Conservation (phyloP, 2,888 invertebrate species). For the Apamea epomidion region DNA sequence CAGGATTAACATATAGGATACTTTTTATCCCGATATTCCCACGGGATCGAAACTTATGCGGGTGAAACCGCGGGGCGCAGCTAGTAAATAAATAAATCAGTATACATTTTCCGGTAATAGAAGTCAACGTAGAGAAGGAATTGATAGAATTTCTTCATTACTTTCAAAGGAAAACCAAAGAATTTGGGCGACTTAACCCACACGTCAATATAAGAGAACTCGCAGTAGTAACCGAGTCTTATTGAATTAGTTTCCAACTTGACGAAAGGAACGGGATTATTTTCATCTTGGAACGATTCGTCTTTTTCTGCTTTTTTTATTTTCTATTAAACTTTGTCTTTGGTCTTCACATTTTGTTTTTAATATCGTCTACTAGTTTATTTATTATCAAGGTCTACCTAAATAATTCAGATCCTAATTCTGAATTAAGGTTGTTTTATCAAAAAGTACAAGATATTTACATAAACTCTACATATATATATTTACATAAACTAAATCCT, state of each 20-base stretch:
- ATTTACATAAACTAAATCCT: neutral
- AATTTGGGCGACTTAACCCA: constrained; percentile 56
- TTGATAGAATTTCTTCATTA: constrained; percentile 28
- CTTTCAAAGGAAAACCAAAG: constrained; percentile 8
- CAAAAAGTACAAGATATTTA: neutral
- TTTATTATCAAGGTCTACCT: neutral
- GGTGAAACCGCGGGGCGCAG: too few relatives aligned
- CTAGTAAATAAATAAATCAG: neutral
- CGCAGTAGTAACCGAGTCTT: constrained; percentile 71
- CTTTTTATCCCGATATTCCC: too few relatives aligned
- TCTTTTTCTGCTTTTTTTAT: constrained; percentile 42
- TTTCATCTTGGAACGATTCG: constrained; percentile 69
- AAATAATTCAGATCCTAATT: too few relatives aligned
- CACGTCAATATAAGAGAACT: constrained; percentile 59
- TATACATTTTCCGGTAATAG: neutral
- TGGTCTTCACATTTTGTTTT: constrained; percentile 45
- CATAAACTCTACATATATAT: too few relatives aligned
- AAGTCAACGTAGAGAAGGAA: constrained; percentile 7
- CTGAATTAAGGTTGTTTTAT: neutral
- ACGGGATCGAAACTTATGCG: too few relatives aligned
- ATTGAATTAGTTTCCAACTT: constrained; percentile 81
- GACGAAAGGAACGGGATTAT: constrained; percentile 74
- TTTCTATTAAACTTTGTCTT: constrained; percentile 56
- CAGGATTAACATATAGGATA: too few relatives aligned
- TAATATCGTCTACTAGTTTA: constrained; percentile 24